Conservation (phyloP, 2,888 invertebrate genomes). For the Synergus laeviventris region DNA sequence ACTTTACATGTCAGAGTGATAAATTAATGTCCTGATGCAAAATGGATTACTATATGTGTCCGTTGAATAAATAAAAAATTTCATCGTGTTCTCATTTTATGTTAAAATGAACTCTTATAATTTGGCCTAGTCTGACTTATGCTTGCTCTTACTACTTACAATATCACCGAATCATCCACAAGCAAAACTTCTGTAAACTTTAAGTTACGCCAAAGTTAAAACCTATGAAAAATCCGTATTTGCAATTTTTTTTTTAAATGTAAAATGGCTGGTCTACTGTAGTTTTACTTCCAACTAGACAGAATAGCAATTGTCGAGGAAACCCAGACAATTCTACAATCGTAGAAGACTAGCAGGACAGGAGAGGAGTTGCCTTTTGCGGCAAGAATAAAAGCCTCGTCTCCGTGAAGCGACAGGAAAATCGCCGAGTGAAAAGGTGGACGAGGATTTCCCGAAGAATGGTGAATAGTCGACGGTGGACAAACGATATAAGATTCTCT, state of each 20-base stretch:
- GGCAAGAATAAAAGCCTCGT: conserved; percentile 19
- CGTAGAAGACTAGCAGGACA: background rate
- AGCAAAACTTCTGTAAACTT: background rate
- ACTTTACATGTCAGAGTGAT: background rate
- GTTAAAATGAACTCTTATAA: background rate
- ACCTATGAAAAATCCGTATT: background rate
- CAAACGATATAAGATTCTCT: conserved; percentile 70
- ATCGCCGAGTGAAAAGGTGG: conserved; percentile 41
- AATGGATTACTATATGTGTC: background rate
- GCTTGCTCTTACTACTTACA: background rate
- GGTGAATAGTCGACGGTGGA: conserved; percentile 62
- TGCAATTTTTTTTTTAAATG: background rate
- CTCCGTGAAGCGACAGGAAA: conserved; percentile 38
- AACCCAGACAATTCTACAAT: background rate
- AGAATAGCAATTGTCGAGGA: background rate
- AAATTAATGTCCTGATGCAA: background rate
- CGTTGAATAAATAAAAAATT: background rate
- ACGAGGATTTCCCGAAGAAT: conserved; percentile 33
- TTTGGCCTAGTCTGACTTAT: background rate
- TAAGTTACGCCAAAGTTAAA: background rate
- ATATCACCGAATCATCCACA: background rate
- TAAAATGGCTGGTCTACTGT: background rate
- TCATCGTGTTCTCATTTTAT: background rate
- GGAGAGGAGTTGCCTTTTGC: conserved; percentile 39
- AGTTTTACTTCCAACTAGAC: background rate